Evolutionary conservation across 1,140 invertebrate species (phyloP).

Genomic region (Drosophila mauritiana): DNA sequence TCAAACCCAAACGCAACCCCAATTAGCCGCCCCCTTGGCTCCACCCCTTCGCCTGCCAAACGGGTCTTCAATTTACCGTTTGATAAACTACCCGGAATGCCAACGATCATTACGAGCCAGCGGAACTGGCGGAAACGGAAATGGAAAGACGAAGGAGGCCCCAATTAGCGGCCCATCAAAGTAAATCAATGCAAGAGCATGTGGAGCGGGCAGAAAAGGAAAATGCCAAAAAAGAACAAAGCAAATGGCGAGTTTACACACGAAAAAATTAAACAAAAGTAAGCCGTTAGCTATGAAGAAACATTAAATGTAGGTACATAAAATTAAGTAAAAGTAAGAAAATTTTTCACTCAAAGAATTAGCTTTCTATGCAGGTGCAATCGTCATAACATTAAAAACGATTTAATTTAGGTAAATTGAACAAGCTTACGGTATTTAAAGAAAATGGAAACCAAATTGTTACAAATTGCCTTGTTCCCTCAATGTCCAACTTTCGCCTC

Average conservation of each 20-base stretch:
- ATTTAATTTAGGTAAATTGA: too few species aligned
- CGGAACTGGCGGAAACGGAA: constrained; percentile 7
- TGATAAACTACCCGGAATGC: constrained; percentile 73
- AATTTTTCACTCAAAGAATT: too few species aligned
- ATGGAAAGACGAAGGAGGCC: constrained; percentile 1
- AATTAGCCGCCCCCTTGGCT: constrained; percentile 12
- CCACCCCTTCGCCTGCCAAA: neutral
- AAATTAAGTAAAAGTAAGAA: too few species aligned
- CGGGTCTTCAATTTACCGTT: constrained; percentile 39
- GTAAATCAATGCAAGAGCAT: constrained; percentile 64
- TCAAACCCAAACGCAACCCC: constrained; percentile 7
- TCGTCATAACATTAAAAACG: too few species aligned
- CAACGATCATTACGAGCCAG: constrained; percentile 63
- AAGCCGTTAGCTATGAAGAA: too few species aligned
- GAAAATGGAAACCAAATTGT: neutral
- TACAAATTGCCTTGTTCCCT: neutral
- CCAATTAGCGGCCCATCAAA: constrained; percentile 71
- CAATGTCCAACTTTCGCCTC: constrained; percentile 10
- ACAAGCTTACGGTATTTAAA: neutral
- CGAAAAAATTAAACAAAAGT: neutral
- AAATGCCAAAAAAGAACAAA: constrained; percentile 17
- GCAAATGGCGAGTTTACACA: constrained; percentile 7
- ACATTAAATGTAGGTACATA: too few species aligned
- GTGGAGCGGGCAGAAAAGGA: constrained; percentile 4
- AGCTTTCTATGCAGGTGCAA: too few species aligned